Conservation (phyloP, 2,888 invertebrate genomes). For the Chymomyza procnemis region DNA sequence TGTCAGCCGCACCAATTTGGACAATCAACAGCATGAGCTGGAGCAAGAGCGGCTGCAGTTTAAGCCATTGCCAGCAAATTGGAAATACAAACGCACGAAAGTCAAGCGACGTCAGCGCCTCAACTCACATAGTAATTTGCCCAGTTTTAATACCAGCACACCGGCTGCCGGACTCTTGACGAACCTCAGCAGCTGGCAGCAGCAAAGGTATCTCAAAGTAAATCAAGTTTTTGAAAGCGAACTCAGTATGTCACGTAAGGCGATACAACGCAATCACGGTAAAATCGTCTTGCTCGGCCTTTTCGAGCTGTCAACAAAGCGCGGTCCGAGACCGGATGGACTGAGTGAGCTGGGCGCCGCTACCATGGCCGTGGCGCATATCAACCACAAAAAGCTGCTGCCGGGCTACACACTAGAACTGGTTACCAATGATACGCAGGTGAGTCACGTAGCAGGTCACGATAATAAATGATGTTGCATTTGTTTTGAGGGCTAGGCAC, state of each 20-base stretch:
- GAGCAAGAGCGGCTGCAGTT: not conserved
- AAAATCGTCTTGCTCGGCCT: conserved; percentile 86
- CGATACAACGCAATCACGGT: conserved; percentile 75
- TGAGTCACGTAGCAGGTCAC: conserved; percentile 76
- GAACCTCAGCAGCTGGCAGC: conserved; percentile 62
- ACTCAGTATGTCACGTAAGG: conserved; percentile 68
- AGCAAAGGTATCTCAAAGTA: conserved; percentile 74
- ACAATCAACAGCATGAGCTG: conserved; percentile 9
- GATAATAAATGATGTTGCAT: conserved; percentile 5
- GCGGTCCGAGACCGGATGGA: conserved; percentile 84
- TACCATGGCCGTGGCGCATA: conserved; percentile 87
- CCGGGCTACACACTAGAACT: conserved; percentile 87
- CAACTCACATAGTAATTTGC: conserved; percentile 60
- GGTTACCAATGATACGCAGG: conserved; percentile 91
- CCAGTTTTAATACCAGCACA: conserved; percentile 35
- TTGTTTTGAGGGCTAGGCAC: not conserved
- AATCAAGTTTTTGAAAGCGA: conserved; percentile 78
- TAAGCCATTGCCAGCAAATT: conserved; percentile 34
- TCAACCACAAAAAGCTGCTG: conserved; percentile 84
- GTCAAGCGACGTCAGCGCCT: conserved; percentile 64
- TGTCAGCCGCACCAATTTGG: conserved; percentile 13
- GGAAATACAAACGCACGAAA: conserved; percentile 66
- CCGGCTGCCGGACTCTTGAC: conserved; percentile 8
- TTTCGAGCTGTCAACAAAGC: conserved; percentile 86
- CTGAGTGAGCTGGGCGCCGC: conserved; percentile 88